Conservation (phyloP, 2,888 invertebrate genomes). For the Saturnia pavonia region DNA sequence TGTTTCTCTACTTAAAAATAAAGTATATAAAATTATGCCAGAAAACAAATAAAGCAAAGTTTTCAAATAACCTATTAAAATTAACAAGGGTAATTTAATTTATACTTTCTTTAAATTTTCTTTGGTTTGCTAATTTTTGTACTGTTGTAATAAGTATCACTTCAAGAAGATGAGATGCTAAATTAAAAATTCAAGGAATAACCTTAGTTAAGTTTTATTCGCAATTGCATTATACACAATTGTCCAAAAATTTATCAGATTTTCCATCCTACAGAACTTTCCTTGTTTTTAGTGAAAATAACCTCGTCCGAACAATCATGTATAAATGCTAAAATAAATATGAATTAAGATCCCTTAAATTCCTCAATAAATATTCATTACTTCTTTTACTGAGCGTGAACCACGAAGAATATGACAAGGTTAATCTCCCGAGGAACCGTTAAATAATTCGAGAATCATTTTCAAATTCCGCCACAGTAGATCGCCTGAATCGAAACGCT, state of each 20-base stretch:
- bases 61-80: neutral
- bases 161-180: neutral
- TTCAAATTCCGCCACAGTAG: conserved; percentile 42
- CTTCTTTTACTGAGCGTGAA: conserved; percentile 32
- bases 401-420: conserved; percentile 24
- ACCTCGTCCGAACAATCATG: conserved; percentile 7
- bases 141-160: neutral
- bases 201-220: neutral
- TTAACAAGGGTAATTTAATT: neutral
- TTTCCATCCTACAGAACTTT: neutral
- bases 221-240: conserved; percentile 1
- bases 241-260: neutral
- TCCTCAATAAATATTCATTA: conserved; percentile 38
- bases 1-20: neutral
- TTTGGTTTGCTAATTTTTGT: neutral
- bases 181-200: neutral
- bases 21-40: too few species aligned
- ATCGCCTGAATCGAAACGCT: conserved; percentile 42
- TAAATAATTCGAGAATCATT: conserved; percentile 60
- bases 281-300: neutral
- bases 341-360: conserved; percentile 14
- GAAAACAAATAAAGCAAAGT: neutral
- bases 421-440: conserved; percentile 52
- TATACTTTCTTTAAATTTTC: neutral
- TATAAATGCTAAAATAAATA: conserved; percentile 7